Conservation (phyloP, 2,888 invertebrate species). For the Oligia latruncula region DNA sequence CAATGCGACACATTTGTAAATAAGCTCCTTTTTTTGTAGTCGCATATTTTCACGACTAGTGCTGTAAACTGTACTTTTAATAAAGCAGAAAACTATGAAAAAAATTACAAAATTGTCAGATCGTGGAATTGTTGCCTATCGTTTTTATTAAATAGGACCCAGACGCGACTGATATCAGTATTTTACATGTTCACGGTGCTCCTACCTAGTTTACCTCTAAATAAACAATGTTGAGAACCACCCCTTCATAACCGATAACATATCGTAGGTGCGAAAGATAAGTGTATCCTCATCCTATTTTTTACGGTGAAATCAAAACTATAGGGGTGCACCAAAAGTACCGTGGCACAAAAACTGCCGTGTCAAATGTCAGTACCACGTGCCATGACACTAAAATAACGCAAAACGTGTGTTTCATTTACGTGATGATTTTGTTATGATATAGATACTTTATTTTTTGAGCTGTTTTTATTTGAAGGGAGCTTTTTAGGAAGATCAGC, state of each 20-base stretch:
- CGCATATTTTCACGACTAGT: not conserved
- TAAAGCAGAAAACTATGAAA: not conserved
- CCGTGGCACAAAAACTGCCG: slow-evolving; percentile 70
- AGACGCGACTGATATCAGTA: not conserved
- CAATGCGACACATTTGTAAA: no score
- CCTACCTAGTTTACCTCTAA: not conserved
- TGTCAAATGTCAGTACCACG: slow-evolving; percentile 70
- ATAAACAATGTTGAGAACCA: slow-evolving; percentile 77
- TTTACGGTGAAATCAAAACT: slow-evolving; percentile 78
- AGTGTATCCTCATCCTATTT: slow-evolving; percentile 80
- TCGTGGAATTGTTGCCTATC: not conserved
- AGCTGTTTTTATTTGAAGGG: slow-evolving; percentile 54
- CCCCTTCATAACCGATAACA: slow-evolving; percentile 78
- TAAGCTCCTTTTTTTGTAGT: no score
- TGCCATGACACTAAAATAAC: slow-evolving; percentile 77
- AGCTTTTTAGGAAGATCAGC: slow-evolving; percentile 46
- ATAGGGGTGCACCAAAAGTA: slow-evolving; percentile 62
- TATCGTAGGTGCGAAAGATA: slow-evolving; percentile 87
- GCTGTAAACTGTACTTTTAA: no score
- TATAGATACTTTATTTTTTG: slow-evolving; percentile 80
- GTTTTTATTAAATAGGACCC: not conserved
- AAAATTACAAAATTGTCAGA: not conserved
- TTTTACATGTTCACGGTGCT: not conserved
- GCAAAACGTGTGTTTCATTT: slow-evolving; percentile 86
- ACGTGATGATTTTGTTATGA: slow-evolving; percentile 90